Evolutionary conservation across 2,888 invertebrate species (phyloP), one percentile per base, ranked within the genome.

Genomic region (Epinotia brunnichana): DNA sequence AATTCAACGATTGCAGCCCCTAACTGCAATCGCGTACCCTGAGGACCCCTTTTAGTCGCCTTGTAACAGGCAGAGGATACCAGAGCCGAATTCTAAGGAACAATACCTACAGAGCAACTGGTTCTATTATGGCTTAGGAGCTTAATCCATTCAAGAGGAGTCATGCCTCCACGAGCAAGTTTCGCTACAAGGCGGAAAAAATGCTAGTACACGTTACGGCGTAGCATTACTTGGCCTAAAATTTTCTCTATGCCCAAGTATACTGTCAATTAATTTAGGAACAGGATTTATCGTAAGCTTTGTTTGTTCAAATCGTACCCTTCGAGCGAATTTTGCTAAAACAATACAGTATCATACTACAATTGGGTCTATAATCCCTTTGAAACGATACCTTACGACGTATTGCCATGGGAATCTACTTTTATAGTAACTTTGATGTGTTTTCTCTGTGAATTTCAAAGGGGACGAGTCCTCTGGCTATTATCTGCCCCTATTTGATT

Each of bases 401-500:
- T 48, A 35, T 54, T 54, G 41, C n/a, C 9, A 54, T 3, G 15
- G 9, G 35, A 1, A 11, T 17, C 4, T 51, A 29, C 11, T 54
- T 54, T 64, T 64, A n/a, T 44, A 54, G 61, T 61, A 41, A 11
- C 39, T 21, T 2, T 3, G 17, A 9, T 17, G 24, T 70, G 17
- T 24, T 70, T 56, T 61, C 51, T 13, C 39, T 17, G 53, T 24
- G 3, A 44, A 54, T 56, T 19, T 56, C 19, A 63, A 56, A 63
- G 54, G 21, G 17, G 51, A 13, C 15, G 19, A 13, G n/a, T 39
- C 64, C 19, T 7, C 7, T 4, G 59, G 24, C 53, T 56, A 35
- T 64, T 70, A 59, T 66, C 59, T 64, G 13, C 41, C 59, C 51
- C 5, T 59, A 70, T 66, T 60, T 66, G 63, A 59, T 66, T 66